phyloP scores from a whole-genome alignment of 2,113 vertebrate species.

The Phyllostomus hastatus region DNA sequence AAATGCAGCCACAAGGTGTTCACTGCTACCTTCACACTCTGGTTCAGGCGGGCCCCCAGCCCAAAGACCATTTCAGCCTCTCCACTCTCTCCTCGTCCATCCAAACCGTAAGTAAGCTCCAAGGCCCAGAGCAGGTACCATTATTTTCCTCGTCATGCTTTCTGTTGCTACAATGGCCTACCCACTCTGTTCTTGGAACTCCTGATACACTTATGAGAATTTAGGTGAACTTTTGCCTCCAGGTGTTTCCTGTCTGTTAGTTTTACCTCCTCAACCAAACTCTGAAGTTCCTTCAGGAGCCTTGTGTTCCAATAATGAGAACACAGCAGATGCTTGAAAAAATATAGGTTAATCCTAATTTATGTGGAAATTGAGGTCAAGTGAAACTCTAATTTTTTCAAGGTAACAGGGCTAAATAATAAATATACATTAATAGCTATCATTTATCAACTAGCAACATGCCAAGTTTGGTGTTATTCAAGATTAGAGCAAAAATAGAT shows the following conservation, averaged over 20 bases:
- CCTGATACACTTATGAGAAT: not conserved
- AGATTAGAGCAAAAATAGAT: conserved; percentile 31
- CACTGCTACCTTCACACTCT: not conserved
- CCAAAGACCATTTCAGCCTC: not conserved
- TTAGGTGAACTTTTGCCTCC: not conserved
- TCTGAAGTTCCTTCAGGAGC: not conserved
- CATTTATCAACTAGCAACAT: conserved; percentile 14
- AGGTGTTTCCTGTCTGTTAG: not conserved
- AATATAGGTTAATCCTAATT: not conserved
- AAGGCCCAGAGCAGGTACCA: not conserved
- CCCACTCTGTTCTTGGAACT: not conserved
- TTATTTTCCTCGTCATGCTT: not conserved
- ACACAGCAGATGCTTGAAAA: not conserved
- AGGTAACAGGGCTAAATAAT: conserved; percentile 26
- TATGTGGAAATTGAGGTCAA: conserved; percentile 21
- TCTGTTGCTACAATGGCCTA: not conserved
- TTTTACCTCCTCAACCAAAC: not conserved
- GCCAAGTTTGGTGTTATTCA: conserved; percentile 10
- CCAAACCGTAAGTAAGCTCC: not conserved
- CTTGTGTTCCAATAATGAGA: not conserved
- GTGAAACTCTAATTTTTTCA: conserved; percentile 3
- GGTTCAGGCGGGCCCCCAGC: not conserved
- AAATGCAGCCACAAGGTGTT: not conserved
- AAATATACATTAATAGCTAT: conserved; percentile 12
- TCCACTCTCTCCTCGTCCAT: not conserved